Evolutionary conservation across 2,888 invertebrate species (phyloP).

Genomic region (Tiliacea citrago): DNA sequence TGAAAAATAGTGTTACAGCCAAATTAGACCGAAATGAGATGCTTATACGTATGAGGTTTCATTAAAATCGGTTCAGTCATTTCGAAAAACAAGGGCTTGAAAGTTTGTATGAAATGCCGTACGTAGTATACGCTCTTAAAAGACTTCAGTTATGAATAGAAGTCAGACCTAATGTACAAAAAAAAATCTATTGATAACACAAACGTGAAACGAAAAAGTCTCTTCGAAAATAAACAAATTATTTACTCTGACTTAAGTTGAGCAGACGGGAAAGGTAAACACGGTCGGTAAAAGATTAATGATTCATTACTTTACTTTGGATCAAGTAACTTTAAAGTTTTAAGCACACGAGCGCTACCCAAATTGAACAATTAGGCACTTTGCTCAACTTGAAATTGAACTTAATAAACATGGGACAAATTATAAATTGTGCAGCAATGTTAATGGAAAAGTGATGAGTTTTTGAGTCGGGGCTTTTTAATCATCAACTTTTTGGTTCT

Average conservation of each 20-base stretch:
- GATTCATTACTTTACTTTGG: constrained; percentile 23
- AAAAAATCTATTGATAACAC: too few relatives aligned
- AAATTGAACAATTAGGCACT: constrained; percentile 48
- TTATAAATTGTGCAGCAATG: constrained; percentile 1
- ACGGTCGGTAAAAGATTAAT: constrained; percentile 39
- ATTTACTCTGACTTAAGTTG: not conserved
- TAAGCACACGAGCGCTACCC: constrained; percentile 35
- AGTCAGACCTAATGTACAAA: too few relatives aligned
- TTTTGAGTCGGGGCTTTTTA: not conserved
- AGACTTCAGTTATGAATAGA: too few relatives aligned
- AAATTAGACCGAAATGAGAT: too few relatives aligned
- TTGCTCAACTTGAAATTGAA: constrained; percentile 43
- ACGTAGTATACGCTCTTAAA: too few relatives aligned
- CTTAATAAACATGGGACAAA: constrained; percentile 10
- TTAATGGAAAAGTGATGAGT: not conserved
- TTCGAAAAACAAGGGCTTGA: too few relatives aligned
- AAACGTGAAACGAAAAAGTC: too few relatives aligned
- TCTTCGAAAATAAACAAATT: constrained; percentile 1
- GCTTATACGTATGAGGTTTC: too few relatives aligned
- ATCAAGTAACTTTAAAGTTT: constrained; percentile 52
- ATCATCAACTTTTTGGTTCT: not conserved
- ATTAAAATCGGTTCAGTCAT: too few relatives aligned
- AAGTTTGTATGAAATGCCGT: too few relatives aligned
- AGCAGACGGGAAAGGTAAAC: constrained; percentile 3
- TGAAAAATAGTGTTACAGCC: too few relatives aligned